Base-by-base conservation (phyloP, 92 coral and sea anemone genomes). In the Parazoanthus swiftii region DNA sequence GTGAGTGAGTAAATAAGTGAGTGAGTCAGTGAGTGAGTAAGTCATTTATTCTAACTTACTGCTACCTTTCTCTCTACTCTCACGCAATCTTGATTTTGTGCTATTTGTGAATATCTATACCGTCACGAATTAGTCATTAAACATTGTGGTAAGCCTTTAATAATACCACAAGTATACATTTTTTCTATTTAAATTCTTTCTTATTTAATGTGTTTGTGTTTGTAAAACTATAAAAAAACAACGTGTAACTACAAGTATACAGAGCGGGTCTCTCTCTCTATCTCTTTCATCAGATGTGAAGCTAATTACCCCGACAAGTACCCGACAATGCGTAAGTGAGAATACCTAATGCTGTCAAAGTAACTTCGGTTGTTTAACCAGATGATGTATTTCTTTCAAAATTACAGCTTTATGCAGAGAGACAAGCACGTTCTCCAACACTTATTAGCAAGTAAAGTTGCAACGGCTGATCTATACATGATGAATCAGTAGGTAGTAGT, bases 241-340 rank as follows among this genome's bases (percentile, higher is more conserved):
- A 72, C 2, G 42, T 29, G 76, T 72, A 72, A 68, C 33, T 33
- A 6, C 42, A 72, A 72, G 76, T 72, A 72, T 9, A 72, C 76
- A 72, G 14, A 72, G 35, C 74, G 74, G 72, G 1, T 66, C 72
- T 66, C 23, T 68, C 7, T 68, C 72, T n/a, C 29, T 4, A 8
- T 21, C 74, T 21, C 29, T 23, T 21, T 21, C 74, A 68, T 23
- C 33, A 23, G 74, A 68, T 5, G 74, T n/a, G 74, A 68, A 68
- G 74, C 74, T 68, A 68, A 68, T 68, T 68, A 68, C 74, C 33
- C 16, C 76, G 76, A 72, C 76, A 72, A 72, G 39, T 72, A 29
- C 18, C 76, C 18, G 18, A 29, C 76, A 72, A 72, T 9, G 20
- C 39, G 2, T 72, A 25, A 25, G 9, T 25, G 13, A 70, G 7